Evolutionary conservation across 2,797 vertebrate species (phyloP), one percentile per base, ranked within the genome.

Genomic region (Sebastes diaconus): DNA sequence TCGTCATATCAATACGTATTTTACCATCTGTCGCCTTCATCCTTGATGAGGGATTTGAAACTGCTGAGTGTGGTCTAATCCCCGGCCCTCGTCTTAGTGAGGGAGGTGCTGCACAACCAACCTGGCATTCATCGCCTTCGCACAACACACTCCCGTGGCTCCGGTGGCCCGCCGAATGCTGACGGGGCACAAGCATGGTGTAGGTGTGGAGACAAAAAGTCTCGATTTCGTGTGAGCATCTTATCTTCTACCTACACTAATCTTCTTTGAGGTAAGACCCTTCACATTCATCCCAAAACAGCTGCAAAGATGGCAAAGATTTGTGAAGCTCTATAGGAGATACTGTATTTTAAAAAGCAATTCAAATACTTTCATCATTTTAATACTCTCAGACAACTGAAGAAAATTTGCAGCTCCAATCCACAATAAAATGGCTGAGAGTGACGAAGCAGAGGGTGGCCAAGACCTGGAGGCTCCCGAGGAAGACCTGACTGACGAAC

Each of bases 41-140:
- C 89, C 84, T 77, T 60, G 12, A 36, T 29, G 54, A 88, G 86
- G 93, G 94, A 95, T 96, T 95, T 94, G 67, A 93, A 95, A 92
- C 70, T 94, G 95, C 95, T 95, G 93, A 96, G 91, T 90, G 60
- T 82, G 77, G 68, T 80, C 88, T 95, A 96, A 93, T 95, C 92
- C 84, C 61, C 59, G 82, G 91, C 87, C 75, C 81, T 91, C 84
- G 80, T 85, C 90, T 95, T 95, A 94, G 90, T 61, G 80, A 91
- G 81, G 80, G 73, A 90, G 76, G 69, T 66, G 60, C 69, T 9
- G 39, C 68, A 60, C 75, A 91, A 83, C 84, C 82, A 81, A 59
- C 13, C 74, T 81, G 75, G 60, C 32, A 82, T 77, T 85, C 63
- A 84, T 42, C 11, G 58, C 68, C 50, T 60, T 34, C 50, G 10